Evolutionary conservation across 2,888 invertebrate genomes (phyloP).

Genomic region (Rhogogaster chlorosoma): DNA sequence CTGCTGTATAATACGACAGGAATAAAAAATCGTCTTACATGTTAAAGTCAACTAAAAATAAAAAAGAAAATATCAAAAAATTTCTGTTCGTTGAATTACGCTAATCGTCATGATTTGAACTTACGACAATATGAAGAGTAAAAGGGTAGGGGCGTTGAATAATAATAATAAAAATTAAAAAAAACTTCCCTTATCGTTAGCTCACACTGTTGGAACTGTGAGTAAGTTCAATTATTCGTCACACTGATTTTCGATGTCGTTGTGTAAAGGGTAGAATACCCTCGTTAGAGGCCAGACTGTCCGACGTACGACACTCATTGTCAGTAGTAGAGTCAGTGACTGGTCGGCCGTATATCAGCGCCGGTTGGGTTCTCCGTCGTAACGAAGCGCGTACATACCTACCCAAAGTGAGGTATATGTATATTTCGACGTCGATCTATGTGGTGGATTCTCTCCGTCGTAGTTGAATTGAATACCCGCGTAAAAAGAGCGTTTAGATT

Average conservation of each 20-base stretch:
- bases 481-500: neutral
- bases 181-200: neutral
- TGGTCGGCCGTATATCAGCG: conserved; percentile 27
- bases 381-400: neutral
- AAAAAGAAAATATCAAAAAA: neutral
- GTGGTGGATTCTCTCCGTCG: neutral
- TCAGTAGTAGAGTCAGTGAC: conserved; percentile 33
- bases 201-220: neutral
- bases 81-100: neutral
- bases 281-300: conserved; percentile 19
- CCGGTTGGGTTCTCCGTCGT: neutral
- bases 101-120: neutral
- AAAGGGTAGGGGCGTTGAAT: neutral
- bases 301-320: conserved; percentile 8
- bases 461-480: neutral
- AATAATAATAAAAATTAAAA: neutral
- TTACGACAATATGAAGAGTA: neutral
- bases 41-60: neutral
- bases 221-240: neutral
- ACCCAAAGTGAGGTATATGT: neutral
- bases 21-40: neutral
- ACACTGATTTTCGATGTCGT: neutral
- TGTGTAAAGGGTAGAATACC: neutral
- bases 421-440: neutral
- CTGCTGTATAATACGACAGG: neutral